Base-by-base conservation (phyloP, 2,797 vertebrate genomes). In the Anniella stebbinsi region DNA sequence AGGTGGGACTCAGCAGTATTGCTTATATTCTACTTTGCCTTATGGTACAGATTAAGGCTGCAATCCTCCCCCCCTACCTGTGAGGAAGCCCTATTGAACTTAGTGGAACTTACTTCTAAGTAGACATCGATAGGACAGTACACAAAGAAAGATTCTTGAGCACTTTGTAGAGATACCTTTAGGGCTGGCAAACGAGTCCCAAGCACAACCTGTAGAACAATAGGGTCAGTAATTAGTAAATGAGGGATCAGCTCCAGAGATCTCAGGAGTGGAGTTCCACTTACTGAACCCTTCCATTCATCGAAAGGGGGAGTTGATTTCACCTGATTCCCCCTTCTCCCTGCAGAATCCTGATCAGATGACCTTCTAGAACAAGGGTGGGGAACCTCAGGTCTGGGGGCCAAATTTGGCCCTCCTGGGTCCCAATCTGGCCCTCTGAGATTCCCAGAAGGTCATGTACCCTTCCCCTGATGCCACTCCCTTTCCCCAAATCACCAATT, bases 1-100 rank as follows among this genome's bases (percentile, higher is more conserved):
- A 88, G 70, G 69, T 60, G 91, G 69, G 92, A 95, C 91, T 21
- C n/a, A 54, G 18, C 2, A 69, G 48, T 0, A 82, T 88, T 90
- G 36, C 41, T 18, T 30, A 12, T 45, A 51, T 63, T 81, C 41
- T 76, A 76, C 7, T 90, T 91, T 87, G 15, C n/a, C 0, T 89
- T 77, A 91, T 84, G 77, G 54, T n/a, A 1, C 0, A 84, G 11
- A 81, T 66, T 33, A n/a, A 33, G 70, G 23, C 33, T 86, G 10
- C 30, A 48, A 28, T 48, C 66, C 23, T 51, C 33, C 51, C 45
- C 83, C 41, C 18, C 11, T 72, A n/a, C 8, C 33, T 85, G 78
- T 1, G 6, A 73, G 33, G 13, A n/a, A 57, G 33, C 10, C 10
- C 2, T 3, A 36, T 18, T 57, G 36, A 51, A 60, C 33, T 60